These are phyloP conservation scores for Notospermus geniculatus DNA, from an alignment of 1,140 invertebrate species.

Conservation along the genomic window DNA sequence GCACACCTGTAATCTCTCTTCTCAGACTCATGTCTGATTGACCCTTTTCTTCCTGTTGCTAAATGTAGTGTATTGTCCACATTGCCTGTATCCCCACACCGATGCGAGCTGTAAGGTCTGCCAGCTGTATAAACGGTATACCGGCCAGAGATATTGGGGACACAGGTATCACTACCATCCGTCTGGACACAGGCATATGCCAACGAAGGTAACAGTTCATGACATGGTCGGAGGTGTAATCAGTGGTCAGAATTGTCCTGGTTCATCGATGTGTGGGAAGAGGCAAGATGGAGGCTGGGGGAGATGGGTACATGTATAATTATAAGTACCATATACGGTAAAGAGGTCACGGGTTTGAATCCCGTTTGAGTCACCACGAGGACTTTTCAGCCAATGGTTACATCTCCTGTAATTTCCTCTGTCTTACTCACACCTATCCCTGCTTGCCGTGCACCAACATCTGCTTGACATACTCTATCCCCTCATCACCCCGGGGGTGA, in stretches of 20 bases:
- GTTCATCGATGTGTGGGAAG: constrained; percentile 11
- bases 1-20: no score
- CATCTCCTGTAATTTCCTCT: no score
- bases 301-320: no score
- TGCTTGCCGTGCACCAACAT: not conserved
- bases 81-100: constrained; percentile 9
- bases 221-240: constrained; percentile 17
- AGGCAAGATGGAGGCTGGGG: not conserved
- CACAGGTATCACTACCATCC: constrained; percentile 25
- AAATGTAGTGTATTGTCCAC: constrained; percentile 11
- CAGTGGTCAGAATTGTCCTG: constrained; percentile 19
- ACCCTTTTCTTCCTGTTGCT: not conserved
- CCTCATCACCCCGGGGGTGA: constrained; percentile 15
- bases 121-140: constrained; percentile 23
- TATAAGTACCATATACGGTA: no score
- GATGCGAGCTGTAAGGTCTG: constrained; percentile 21
- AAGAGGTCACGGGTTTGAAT: no score
- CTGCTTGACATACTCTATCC: not conserved
- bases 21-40: not conserved
- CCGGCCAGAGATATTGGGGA: constrained; percentile 29
- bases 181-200: constrained; percentile 14
- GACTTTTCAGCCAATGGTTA: not conserved
- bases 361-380: no score
- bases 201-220: constrained; percentile 11
- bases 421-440: not conserved